phyloP scores from a whole-genome alignment of 1,140 invertebrate genomes.

The Bilobella aurantiaca region DNA sequence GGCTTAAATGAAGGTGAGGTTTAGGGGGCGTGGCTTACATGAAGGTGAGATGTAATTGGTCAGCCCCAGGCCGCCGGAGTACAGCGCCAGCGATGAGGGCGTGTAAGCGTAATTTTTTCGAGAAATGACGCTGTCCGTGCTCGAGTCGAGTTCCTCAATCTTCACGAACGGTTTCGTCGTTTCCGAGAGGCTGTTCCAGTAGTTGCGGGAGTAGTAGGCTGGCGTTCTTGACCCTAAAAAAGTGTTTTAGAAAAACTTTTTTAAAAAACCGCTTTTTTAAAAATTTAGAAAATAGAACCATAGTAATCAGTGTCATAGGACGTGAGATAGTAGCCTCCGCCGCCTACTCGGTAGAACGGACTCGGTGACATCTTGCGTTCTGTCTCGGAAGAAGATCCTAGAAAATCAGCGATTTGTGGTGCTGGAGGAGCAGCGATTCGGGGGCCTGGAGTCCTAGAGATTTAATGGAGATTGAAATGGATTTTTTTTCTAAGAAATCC shows the following conservation, averaged over 20 bases:
- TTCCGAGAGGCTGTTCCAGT: neutral
- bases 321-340: neutral
- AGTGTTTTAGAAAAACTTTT: too few species aligned
- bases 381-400: neutral
- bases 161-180: neutral
- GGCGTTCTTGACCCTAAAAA: too few species aligned
- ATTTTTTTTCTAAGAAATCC: neutral
- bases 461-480: neutral
- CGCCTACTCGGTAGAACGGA: neutral
- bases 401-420: neutral
- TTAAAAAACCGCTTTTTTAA: too few species aligned
- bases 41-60: neutral
- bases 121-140: neutral
- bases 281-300: too few species aligned
- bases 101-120: constrained; percentile 4
- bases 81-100: neutral
- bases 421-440: neutral
- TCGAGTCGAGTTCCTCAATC: constrained; percentile 6
- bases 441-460: neutral
- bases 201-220: neutral
- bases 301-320: neutral
- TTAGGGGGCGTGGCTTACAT: too few species aligned
- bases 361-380: neutral
- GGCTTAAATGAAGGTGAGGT: neutral
- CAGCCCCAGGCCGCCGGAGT: neutral